Base-by-base conservation (phyloP, 2,113 vertebrate species). In the Oophaga pumilio region DNA sequence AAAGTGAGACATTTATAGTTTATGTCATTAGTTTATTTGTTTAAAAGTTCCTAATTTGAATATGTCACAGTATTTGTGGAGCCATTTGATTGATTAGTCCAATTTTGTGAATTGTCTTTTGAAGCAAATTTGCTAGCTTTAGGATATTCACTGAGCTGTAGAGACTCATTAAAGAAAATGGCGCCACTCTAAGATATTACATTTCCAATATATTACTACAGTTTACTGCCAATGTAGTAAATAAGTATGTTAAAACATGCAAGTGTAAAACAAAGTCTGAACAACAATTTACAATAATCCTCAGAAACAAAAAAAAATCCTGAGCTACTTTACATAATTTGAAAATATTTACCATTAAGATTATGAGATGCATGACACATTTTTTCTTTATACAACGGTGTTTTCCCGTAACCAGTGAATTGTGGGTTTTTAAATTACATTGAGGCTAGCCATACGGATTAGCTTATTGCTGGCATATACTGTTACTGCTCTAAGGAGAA, bases 91-190 rank as follows among this genome's bases (percentile, higher is more conserved):
- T 74, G 43, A 74, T 50, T 50, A 20, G 33, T 74, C 33, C 53
- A 56, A 78, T 78, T 78, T 78, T 57, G 50, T 78, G 52, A 26
- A 78, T 56, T 78, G 76, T 78, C 56, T 78, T n/a, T 78, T n/a
- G 22, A 78, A 78, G 49, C 76, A 14, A 57, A 78, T 78, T 78
- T 50, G 43, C 22, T 22, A 74, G 43, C 43, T 74, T 33, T 74
- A 20, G 43, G 33, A 74, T 8, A 11, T 74, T 74, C 71, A 74
- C 33, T 74, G 33, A 33, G 22, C 71, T 74, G 71, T 74, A 74
- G 1, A 74, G 71, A 74, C 33, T 50, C 6, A 74, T 74, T 74
- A 50, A 8, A 22, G 43, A 74, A 74, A 50, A 49, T 49, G 71
- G 71, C 9, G 9, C 71, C 49, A 74, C 33, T 74, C 71, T 74